A percentile compares a stretch with the other conserved stretches of the same genome.
These are phyloP conservation scores for Platysteira castanea DNA, from an alignment of 2,113 vertebrate species.

Conservation along the genomic window DNA sequence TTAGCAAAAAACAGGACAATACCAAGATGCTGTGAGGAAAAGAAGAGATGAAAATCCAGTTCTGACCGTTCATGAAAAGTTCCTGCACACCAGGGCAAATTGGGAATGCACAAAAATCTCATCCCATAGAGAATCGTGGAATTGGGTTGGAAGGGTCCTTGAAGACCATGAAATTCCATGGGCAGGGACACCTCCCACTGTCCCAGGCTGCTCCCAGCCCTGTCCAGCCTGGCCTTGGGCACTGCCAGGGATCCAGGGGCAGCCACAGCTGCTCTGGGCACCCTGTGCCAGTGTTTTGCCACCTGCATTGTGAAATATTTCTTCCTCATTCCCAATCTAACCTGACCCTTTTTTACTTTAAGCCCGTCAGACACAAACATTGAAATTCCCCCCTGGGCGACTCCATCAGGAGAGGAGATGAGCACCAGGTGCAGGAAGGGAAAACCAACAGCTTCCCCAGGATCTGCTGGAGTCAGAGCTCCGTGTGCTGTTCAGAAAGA, in stretches of 20 bases:
- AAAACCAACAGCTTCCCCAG: neutral
- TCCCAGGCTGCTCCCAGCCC: neutral
- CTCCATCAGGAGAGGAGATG: neutral
- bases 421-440: neutral
- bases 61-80: neutral
- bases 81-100: neutral
- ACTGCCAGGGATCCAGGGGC: neutral
- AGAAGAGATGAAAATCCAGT: neutral
- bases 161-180: neutral
- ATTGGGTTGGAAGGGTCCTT: neutral
- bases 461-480: neutral
- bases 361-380: neutral
- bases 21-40: neutral
- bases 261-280: neutral
- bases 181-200: neutral
- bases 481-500: neutral
- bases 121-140: fast-evolving
- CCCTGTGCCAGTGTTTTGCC: neutral
- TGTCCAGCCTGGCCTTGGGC: neutral
- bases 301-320: neutral
- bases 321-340: neutral
- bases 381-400: neutral
- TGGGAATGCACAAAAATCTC: neutral
- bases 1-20: too few species aligned
- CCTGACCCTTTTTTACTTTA: neutral